phyloP scores from a whole-genome alignment of 2,113 vertebrate species.

The Albula glossodonta region DNA sequence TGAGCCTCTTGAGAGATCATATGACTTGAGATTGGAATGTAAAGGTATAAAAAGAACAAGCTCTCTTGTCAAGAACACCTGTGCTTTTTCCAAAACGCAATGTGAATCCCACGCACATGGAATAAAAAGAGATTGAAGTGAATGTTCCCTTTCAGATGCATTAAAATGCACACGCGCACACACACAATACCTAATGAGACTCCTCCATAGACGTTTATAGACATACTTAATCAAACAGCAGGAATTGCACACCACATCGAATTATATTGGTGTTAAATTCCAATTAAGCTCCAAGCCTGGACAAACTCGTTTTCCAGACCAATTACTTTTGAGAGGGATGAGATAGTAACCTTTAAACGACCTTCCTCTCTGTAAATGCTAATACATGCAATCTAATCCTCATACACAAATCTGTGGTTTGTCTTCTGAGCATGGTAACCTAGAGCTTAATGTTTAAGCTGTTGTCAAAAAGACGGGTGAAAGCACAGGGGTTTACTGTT shows the following conservation, averaged over 20 bases:
- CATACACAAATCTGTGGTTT: constrained; percentile 38
- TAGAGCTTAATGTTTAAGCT: constrained; percentile 30
- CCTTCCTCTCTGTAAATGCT: constrained; percentile 41
- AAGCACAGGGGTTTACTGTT: background rate
- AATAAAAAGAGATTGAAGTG: background rate
- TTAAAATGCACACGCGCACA: constrained; percentile 20
- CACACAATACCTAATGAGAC: constrained; percentile 48
- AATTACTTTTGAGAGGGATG: constrained; percentile 57
- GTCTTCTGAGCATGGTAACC: constrained; percentile 10
- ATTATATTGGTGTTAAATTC: constrained; percentile 59
- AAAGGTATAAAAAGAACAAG: background rate
- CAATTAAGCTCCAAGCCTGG: constrained; percentile 59
- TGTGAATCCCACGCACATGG: background rate
- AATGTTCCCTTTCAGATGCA: background rate
- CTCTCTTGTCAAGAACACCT: background rate
- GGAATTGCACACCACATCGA: constrained; percentile 43
- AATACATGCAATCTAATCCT: constrained; percentile 40
- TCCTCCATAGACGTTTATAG: constrained; percentile 55
- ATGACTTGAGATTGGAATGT: constrained; percentile 30
- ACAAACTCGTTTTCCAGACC: constrained; percentile 64
- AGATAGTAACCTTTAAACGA: constrained; percentile 56
- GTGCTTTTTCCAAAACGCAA: background rate
- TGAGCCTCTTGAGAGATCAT: constrained; percentile 36
- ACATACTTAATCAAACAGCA: constrained; percentile 60
- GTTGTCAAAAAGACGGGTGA: constrained; percentile 35